Conservation (phyloP, 2,797 vertebrate genomes). For the Echiichthys vipera region DNA sequence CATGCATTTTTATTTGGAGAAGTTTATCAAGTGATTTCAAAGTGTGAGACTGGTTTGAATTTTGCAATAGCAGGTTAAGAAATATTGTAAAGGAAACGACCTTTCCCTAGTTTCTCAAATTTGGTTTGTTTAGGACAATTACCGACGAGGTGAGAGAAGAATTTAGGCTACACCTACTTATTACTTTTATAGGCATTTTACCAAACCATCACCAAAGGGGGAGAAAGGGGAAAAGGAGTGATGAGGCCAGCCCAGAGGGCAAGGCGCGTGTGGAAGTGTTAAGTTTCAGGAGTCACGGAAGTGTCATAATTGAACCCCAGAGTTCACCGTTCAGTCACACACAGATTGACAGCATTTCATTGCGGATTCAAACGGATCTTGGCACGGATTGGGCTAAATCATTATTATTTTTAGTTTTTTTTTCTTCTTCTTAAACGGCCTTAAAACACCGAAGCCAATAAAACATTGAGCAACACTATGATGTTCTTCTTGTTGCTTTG, state of each 20-base stretch:
- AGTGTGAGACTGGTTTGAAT: background rate
- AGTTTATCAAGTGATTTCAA: background rate
- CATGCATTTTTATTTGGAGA: background rate
- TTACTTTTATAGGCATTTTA: conserved; percentile 42
- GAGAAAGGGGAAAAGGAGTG: background rate
- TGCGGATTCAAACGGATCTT: background rate
- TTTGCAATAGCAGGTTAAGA: background rate
- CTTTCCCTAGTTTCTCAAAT: background rate
- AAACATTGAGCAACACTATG: background rate
- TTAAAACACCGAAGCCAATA: background rate
- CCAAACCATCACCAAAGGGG: conserved; percentile 41
- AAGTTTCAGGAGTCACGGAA: conserved; percentile 75
- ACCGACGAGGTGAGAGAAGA: background rate
- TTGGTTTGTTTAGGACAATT: background rate
- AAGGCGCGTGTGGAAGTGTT: conserved; percentile 65
- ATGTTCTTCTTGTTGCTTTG: no score
- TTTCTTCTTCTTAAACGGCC: background rate
- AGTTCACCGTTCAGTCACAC: conserved; percentile 81
- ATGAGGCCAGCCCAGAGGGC: conserved; percentile 62
- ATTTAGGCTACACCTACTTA: background rate
- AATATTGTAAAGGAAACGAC: background rate
- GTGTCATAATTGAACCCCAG: conserved; percentile 72
- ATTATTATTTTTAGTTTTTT: no score
- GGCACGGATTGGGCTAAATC: background rate
- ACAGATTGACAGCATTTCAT: conserved; percentile 62